Evolutionary conservation across 92 coral and sea anemone species (phyloP).

Genomic region (Scolanthus callimorphus): DNA sequence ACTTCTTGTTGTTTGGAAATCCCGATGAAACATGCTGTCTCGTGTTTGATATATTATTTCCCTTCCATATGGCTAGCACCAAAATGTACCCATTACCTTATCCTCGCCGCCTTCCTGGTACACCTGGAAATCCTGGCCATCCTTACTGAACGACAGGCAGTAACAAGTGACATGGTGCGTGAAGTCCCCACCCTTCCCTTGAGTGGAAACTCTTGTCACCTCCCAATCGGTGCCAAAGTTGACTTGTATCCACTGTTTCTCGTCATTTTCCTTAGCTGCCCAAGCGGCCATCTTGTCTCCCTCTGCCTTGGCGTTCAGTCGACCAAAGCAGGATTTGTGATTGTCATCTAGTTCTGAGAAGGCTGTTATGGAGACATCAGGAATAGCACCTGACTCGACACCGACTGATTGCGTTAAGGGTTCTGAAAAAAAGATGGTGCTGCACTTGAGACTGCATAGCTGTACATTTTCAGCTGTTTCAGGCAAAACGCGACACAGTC

Average conservation of each 20-base stretch:
- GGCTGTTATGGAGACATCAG: constrained; percentile 59
- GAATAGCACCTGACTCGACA: constrained; percentile 45
- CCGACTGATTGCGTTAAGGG: constrained; percentile 55
- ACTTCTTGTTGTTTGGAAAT: too few species aligned
- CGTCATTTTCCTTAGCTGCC: constrained; percentile 73
- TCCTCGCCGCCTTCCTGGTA: constrained; percentile 68
- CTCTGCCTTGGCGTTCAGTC: constrained; percentile 61
- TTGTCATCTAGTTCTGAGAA: constrained; percentile 69
- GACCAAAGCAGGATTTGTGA: constrained; percentile 59
- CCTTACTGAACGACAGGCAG: constrained; percentile 49
- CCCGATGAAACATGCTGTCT: too few species aligned
- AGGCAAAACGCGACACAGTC: too few species aligned
- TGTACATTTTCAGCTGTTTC: too few species aligned
- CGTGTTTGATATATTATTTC: too few species aligned
- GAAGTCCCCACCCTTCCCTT: constrained; percentile 62
- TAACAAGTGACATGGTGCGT: constrained; percentile 60
- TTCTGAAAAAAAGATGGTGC: constrained; percentile 14
- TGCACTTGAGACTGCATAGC: too few species aligned
- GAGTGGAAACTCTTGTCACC: constrained; percentile 59
- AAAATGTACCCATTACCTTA: too few species aligned
- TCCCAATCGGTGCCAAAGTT: constrained; percentile 50
- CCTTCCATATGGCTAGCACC: too few species aligned
- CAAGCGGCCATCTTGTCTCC: constrained; percentile 81
- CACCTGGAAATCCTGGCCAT: constrained; percentile 48
- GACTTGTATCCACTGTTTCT: constrained; percentile 82